Evolutionary conservation across 2,113 vertebrate genomes (phyloP).

Genomic region (Cairina moschata): DNA sequence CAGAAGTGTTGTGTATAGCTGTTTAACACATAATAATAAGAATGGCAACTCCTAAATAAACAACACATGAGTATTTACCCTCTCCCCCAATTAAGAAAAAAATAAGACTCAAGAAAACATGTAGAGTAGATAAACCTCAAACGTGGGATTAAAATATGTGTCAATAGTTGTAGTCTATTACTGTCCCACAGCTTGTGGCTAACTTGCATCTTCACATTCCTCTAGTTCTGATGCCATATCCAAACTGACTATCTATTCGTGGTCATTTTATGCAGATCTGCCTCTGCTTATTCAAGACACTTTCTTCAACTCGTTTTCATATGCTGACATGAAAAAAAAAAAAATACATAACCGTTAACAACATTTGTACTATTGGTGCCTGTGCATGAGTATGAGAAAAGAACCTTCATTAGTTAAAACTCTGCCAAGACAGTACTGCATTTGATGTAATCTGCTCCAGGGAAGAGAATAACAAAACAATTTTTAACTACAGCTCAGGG

Average conservation of each 20-base stretch:
- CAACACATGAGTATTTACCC: conserved; percentile 21
- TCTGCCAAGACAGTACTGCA: not conserved
- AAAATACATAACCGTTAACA: not conserved
- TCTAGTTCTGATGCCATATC: accelerated
- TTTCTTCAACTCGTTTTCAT: not conserved
- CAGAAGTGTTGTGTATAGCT: conserved; percentile 56
- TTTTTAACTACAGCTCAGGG: not conserved
- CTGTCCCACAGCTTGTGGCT: not conserved
- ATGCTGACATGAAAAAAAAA: not conserved
- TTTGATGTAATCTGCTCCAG: not conserved
- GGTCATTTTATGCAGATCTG: not conserved
- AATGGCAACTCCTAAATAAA: conserved; percentile 45
- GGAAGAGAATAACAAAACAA: not conserved
- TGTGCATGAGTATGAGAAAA: not conserved
- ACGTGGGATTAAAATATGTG: not conserved
- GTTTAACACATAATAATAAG: conserved; percentile 50
- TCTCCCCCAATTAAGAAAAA: not conserved
- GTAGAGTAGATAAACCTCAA: not conserved
- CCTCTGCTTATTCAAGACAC: not conserved
- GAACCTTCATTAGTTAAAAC: not conserved
- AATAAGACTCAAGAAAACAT: not conserved
- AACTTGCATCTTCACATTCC: not conserved
- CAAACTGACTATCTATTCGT: not conserved
- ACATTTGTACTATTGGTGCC: not conserved
- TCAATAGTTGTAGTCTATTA: not conserved